Evolutionary conservation across 2,888 invertebrate species (phyloP).

Genomic region (Copidosoma aretas): DNA sequence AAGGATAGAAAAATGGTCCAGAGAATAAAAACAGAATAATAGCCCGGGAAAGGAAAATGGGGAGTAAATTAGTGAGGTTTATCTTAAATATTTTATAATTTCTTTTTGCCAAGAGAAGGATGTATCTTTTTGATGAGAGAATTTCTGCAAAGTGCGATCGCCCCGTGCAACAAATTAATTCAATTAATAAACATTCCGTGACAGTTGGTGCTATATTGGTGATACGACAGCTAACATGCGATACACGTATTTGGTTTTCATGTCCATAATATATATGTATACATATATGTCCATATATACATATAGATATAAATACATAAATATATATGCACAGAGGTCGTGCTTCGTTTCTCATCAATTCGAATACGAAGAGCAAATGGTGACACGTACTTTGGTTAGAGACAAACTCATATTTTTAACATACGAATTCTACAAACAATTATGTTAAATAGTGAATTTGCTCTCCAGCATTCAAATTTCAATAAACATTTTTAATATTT

Average conservation of each 20-base stretch:
- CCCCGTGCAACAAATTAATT: slow-evolving; percentile 54
- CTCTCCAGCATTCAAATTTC: slow-evolving; percentile 29
- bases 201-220: slow-evolving; percentile 31
- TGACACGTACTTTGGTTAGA: background rate
- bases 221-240: slow-evolving; percentile 58
- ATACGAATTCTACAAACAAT: background rate
- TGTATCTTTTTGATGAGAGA: slow-evolving; percentile 35
- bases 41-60: slow-evolving; percentile 35
- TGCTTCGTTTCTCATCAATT: slow-evolving; percentile 35
- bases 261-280: slow-evolving; percentile 36
- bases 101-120: slow-evolving; percentile 38
- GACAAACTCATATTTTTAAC: background rate
- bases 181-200: slow-evolving; percentile 31
- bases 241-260: slow-evolving; percentile 49
- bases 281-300: slow-evolving; percentile 15
- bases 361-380: slow-evolving; percentile 17
- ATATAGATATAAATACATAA: slow-evolving; percentile 23
- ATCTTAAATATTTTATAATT: slow-evolving; percentile 37
- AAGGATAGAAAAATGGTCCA: slow-evolving; percentile 11
- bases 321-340: slow-evolving; percentile 6
- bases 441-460: background rate
- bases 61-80: slow-evolving; percentile 33
- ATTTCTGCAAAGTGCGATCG: slow-evolving; percentile 54
- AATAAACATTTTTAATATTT: slow-evolving; percentile 15
- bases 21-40: too few species aligned